Percentiles rank a stretch among this genome's conserved stretches.
phyloP scores from a whole-genome alignment of 2,888 invertebrate genomes.

The Orgyia antiqua region DNA sequence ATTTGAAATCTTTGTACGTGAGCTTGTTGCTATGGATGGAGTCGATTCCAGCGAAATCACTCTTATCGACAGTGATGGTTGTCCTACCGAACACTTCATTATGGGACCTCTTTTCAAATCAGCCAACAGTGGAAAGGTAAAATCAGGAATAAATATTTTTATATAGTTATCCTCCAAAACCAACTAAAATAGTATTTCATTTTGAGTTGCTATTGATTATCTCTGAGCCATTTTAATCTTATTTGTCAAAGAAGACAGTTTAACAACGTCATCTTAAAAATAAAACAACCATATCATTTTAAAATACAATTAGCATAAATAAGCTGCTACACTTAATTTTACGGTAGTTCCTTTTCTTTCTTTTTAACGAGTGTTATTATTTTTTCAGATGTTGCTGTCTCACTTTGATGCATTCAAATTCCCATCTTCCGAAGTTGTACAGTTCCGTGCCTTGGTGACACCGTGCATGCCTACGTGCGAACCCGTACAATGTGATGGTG shows the following conservation, averaged over 20 bases:
- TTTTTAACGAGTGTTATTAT: too few species aligned
- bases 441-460: slow-evolving; percentile 96
- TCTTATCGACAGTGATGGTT: slow-evolving; percentile 93
- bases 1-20: slow-evolving; percentile 96
- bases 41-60: slow-evolving; percentile 95
- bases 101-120: slow-evolving; percentile 95
- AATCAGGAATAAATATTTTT: background rate
- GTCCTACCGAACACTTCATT: slow-evolving; percentile 95
- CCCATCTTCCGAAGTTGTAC: slow-evolving; percentile 95
- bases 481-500: slow-evolving; percentile 93
- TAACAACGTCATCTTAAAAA: too few species aligned
- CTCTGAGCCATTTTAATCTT: background rate
- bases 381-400: slow-evolving; percentile 90
- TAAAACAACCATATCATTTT: too few species aligned
- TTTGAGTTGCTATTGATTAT: too few species aligned
- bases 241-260: too few species aligned
- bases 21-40: slow-evolving; percentile 96
- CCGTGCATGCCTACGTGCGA: slow-evolving; percentile 96
- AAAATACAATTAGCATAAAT: too few species aligned
- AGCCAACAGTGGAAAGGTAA: slow-evolving; percentile 86
- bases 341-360: too few species aligned
- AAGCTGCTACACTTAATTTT: too few species aligned
- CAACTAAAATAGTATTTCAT: too few species aligned
- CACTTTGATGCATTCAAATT: slow-evolving; percentile 98
- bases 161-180: too few species aligned